These are phyloP conservation scores for Muricea muricata DNA, from an alignment of 92 coral and sea anemone species.

Conservation along the genomic window DNA sequence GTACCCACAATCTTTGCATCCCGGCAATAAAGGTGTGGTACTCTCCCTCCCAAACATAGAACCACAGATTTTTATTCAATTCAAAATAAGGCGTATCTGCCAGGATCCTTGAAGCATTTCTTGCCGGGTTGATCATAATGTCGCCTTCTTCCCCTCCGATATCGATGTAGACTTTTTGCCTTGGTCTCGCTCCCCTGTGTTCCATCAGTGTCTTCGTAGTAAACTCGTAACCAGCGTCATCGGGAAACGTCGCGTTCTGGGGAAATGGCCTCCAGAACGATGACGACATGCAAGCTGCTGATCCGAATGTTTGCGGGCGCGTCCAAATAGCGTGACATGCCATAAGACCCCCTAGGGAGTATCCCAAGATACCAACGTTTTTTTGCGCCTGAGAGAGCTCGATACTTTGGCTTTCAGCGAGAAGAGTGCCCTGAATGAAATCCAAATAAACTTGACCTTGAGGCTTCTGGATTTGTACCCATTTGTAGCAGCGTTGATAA, in stretches of 20 bases:
- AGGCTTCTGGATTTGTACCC: conserved; percentile 34
- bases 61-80: conserved; percentile 63
- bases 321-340: conserved; percentile 67
- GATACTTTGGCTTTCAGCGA: conserved; percentile 40
- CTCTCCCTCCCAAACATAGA: conserved; percentile 49
- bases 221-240: conserved; percentile 53
- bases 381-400: conserved; percentile 43
- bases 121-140: conserved; percentile 44
- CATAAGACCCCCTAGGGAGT: conserved; percentile 59
- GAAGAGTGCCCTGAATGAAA: conserved; percentile 53
- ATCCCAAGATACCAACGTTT: conserved; percentile 59
- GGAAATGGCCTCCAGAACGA: conserved; percentile 72
- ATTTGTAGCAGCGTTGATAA: conserved; percentile 34
- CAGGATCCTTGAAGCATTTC: conserved; percentile 22
- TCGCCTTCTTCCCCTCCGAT: conserved; percentile 46
- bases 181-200: conserved; percentile 45
- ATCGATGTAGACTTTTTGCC: conserved; percentile 57
- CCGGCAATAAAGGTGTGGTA: conserved; percentile 10
- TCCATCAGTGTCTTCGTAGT: conserved; percentile 27
- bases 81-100: conserved; percentile 59
- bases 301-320: conserved; percentile 59
- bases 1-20: conserved; percentile 51
- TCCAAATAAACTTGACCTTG: conserved; percentile 53
- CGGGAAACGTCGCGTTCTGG: conserved; percentile 50
- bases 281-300: conserved; percentile 72